These are phyloP conservation scores for Eleutherodactylus coqui DNA, from an alignment of 2,797 vertebrate genomes.

Conservation along the genomic window DNA sequence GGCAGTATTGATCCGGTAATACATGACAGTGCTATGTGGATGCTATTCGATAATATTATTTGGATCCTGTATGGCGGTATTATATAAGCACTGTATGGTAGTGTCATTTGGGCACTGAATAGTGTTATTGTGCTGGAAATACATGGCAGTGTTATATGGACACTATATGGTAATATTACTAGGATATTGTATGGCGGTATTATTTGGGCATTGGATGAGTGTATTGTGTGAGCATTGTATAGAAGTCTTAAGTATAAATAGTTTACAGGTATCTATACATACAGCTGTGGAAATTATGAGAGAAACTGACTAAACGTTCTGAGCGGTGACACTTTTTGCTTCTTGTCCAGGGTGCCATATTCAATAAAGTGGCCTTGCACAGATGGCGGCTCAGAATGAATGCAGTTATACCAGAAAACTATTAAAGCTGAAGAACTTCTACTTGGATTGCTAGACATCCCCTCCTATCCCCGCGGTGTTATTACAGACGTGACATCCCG, in stretches of 20 bases:
- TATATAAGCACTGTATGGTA: background rate
- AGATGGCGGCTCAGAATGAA: background rate
- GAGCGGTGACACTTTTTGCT: background rate
- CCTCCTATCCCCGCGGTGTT: background rate
- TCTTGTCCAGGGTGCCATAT: background rate
- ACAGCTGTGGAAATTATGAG: too few relatives aligned
- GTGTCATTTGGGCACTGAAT: background rate
- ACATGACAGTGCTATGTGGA: too few relatives aligned
- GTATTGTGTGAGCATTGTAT: background rate
- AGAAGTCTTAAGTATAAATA: background rate
- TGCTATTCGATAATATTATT: too few relatives aligned
- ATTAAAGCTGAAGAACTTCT: background rate
- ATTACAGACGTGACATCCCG: background rate
- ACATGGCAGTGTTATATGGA: background rate
- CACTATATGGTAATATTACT: background rate
- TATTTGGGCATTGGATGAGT: background rate
- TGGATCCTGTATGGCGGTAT: too few relatives aligned
- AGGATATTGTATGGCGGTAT: background rate
- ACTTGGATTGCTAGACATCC: background rate
- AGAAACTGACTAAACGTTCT: too few relatives aligned
- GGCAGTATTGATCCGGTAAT: too few relatives aligned
- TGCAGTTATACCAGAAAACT: background rate
- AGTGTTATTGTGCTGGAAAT: background rate
- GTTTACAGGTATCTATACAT: background rate
- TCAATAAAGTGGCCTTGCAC: background rate